A percentile compares a stretch with the other conserved stretches of the same genome.
Conservation (phyloP, 2,113 vertebrate species). For the Oreochromis niloticus region DNA sequence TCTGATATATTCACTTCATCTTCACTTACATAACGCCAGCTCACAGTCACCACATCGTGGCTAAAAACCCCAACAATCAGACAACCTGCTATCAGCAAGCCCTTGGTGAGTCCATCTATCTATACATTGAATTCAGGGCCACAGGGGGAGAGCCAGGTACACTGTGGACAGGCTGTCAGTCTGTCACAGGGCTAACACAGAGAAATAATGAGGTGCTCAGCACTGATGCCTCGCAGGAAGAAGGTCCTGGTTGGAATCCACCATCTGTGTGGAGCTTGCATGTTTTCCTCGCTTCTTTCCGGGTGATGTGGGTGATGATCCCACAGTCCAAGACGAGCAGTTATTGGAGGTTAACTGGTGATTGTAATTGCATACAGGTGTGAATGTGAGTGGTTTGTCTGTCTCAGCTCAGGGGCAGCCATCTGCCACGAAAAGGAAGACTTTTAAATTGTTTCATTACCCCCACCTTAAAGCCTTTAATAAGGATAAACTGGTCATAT, state of each 20-base stretch:
- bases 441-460: neutral
- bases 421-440: neutral
- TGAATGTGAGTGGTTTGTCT: neutral
- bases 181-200: neutral
- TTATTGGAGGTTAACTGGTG: neutral
- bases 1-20: neutral
- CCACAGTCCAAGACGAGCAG: neutral
- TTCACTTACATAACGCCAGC: neutral
- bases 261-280: neutral
- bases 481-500: neutral
- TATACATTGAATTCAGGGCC: neutral
- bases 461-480: neutral
- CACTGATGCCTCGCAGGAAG: neutral
- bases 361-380: neutral
- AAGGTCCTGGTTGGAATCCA: neutral
- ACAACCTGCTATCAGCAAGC: neutral
- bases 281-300: neutral
- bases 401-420: neutral
- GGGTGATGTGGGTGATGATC: neutral
- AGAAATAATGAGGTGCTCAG: neutral
- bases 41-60: neutral
- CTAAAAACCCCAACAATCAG: rapidly evolving
- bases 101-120: neutral
- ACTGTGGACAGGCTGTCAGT: neutral
- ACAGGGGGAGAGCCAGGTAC: neutral